Base-by-base conservation (phyloP, 2,797 vertebrate genomes). In the Bothrops alternatus region DNA sequence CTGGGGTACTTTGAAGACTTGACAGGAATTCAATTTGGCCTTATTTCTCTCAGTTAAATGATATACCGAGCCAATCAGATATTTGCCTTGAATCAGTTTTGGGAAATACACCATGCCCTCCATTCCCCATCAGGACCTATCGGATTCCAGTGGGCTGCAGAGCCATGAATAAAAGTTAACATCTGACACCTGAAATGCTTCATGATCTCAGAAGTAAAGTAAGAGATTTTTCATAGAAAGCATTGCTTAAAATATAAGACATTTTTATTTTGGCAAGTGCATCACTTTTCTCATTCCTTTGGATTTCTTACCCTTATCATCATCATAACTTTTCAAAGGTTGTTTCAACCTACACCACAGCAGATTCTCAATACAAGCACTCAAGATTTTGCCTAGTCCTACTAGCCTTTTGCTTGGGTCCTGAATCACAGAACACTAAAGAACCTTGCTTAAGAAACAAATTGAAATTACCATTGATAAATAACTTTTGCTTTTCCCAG, bases 41-140 rank as follows among this genome's bases (percentile, higher is more conserved):
- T 95, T 96, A 94, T 91, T 95, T 91, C 90, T 96, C 94, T 94
- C 94, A 96, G 92, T 96, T 97, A 97, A 96, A 93, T 96, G 94
- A 92, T 69, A 32, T 96, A 96, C 87, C 95, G 93, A 93, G 94
- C 85, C 96, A 96, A 95, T 97, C 96, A 97, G 95, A 95, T 92
- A 97, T 94, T 91, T 96, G 92, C 95, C 94, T 94, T 90, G 91
- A 94, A 94, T 92, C 94, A 96, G 93, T 56, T 86, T 4, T 58
- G 73, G 92, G 92, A 92, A 93, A 87, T 93, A 82, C 32, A 37
- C 47, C 94, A 96, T 93, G 94, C 69, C 23, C 37, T 26, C 65
- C 13, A n/a, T 13, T 61, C 23, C 1, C n/a, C 60, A 16, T 47
- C 50, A 37, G 1, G 18, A 25, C 53, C 26, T 97, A 94, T 92